Percentiles rank a stretch among this genome's conserved stretches.
phyloP scores from a whole-genome alignment of 1,140 invertebrate genomes.

The Microplitis mediator region DNA sequence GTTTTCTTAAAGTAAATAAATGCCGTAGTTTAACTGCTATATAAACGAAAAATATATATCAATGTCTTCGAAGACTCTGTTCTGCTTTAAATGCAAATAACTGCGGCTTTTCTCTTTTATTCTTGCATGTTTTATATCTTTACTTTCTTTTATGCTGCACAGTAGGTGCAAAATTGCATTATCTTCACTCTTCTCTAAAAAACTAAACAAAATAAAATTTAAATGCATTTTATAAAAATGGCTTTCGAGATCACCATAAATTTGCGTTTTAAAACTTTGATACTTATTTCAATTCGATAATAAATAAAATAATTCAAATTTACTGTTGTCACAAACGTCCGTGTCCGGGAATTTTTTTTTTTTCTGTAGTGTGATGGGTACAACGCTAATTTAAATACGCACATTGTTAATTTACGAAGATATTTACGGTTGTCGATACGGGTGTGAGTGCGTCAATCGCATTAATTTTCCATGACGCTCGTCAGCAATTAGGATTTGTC shows the following conservation, averaged over 20 bases:
- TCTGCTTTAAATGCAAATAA: constrained; percentile 59
- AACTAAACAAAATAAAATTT: no score
- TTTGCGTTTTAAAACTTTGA: no score
- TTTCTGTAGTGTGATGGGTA: no score
- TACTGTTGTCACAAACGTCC: no score
- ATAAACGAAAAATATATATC: constrained; percentile 51
- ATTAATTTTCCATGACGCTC: constrained; percentile 50
- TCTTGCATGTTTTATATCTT: not conserved
- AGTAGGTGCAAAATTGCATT: constrained; percentile 29
- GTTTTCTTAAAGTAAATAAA: constrained; percentile 42
- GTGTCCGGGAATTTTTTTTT: no score
- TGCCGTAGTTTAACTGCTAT: constrained; percentile 45
- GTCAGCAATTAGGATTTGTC: constrained; percentile 50
- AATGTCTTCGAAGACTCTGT: constrained; percentile 26
- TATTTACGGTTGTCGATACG: not conserved
- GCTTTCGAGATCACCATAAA: no score
- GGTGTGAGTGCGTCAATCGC: constrained; percentile 27
- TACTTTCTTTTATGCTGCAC: not conserved
- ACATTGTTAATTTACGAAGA: no score
- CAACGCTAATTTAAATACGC: no score
- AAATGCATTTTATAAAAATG: no score
- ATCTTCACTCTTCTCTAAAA: constrained; percentile 7
- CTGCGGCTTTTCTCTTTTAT: constrained; percentile 14
- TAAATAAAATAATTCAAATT: no score
- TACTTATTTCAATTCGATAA: no score